Evolutionary conservation across 2,113 vertebrate genomes (phyloP).

Genomic region (Hepsetus odoe): DNA sequence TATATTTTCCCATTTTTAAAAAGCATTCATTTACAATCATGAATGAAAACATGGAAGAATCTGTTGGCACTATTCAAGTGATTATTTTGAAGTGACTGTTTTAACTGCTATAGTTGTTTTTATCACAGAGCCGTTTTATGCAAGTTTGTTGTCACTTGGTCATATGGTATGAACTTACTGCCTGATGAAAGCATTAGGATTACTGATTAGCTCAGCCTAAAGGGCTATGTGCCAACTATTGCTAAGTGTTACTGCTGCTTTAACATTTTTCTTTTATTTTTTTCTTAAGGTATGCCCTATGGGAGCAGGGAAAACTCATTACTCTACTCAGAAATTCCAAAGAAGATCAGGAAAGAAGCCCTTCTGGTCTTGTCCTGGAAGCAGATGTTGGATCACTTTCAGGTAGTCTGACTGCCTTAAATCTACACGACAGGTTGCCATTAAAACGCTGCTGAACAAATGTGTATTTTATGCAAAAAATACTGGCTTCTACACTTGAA

Average conservation of each 20-base stretch:
- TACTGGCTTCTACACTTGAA: no score
- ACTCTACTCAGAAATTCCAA: slow-evolving; percentile 97
- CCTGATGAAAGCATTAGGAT: neutral
- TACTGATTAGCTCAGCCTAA: neutral
- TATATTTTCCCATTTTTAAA: neutral
- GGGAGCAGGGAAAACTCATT: slow-evolving; percentile 97
- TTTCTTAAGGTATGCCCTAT: slow-evolving; percentile 88
- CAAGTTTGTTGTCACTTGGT: no score
- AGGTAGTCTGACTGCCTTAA: slow-evolving; percentile 73
- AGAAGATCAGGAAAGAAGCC: slow-evolving; percentile 93
- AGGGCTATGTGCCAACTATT: neutral
- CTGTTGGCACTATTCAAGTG: no score
- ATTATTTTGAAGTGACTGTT: no score
- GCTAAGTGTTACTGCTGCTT: neutral
- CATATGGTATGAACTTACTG: neutral
- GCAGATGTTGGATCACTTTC: slow-evolving; percentile 98
- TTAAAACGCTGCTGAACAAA: no score
- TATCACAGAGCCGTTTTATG: no score
- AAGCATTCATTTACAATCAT: no score
- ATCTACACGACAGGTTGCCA: no score
- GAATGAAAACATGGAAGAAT: no score
- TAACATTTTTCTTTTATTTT: neutral
- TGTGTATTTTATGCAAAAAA: no score
- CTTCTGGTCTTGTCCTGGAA: slow-evolving; percentile 94
- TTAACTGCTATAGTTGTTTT: no score